Conservation (phyloP, 1,140 invertebrate genomes). For the Holotrichia oblita region DNA sequence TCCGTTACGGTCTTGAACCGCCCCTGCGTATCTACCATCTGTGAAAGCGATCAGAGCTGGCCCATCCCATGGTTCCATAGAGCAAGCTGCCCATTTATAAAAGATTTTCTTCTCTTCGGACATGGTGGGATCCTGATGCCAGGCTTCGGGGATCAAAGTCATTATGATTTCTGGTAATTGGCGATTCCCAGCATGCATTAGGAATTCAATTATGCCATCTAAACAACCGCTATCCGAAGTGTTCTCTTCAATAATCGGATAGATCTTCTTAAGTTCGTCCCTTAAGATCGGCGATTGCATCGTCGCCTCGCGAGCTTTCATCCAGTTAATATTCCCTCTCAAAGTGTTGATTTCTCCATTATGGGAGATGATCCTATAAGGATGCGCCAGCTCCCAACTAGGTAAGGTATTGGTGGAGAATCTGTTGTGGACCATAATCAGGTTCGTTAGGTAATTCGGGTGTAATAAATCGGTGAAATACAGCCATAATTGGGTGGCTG, state of each 20-base stretch:
- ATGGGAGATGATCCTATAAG: conserved; percentile 96
- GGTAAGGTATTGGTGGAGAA: conserved; percentile 99
- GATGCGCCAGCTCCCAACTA: conserved; percentile 98
- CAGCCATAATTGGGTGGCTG: conserved; percentile 94
- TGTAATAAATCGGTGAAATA: conserved; percentile 74
- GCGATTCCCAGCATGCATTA: conserved; percentile 90
- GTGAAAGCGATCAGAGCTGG: conserved; percentile 97
- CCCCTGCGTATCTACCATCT: conserved; percentile 95
- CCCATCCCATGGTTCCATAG: conserved; percentile 99
- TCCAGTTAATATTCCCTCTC: conserved; percentile 96
- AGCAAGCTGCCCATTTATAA: conserved; percentile 96
- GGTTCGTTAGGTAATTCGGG: conserved; percentile 90
- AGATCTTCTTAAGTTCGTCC: conserved; percentile 80
- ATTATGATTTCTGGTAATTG: conserved; percentile 94
- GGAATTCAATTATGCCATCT: conserved; percentile 97
- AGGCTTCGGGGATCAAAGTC: conserved; percentile 99
- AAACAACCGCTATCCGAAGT: conserved; percentile 96
- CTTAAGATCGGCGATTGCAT: conserved; percentile 94
- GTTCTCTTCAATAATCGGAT: conserved; percentile 97
- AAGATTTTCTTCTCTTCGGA: conserved; percentile 90
- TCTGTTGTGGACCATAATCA: conserved; percentile 93
- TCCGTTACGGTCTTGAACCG: conserved; percentile 88
- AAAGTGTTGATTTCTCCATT: conserved; percentile 99
- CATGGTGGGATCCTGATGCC: conserved; percentile 97
- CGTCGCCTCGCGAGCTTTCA: conserved; percentile 98